Conservation (phyloP, 92 coral and sea anemone species). For the Blastomussa wellsi region DNA sequence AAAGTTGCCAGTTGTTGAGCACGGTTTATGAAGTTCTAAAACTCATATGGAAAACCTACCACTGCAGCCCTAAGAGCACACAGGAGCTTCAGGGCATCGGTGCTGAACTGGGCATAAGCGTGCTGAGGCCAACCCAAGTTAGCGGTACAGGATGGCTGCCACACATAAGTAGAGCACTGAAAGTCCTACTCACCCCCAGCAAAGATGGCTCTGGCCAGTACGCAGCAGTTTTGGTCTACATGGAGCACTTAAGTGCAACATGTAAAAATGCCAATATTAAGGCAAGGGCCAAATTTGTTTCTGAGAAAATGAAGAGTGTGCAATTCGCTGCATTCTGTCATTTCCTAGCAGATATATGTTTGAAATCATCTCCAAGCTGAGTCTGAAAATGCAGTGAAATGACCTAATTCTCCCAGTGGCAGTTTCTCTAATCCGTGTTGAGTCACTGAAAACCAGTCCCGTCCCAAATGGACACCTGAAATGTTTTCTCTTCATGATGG, state of each 20-base stretch:
- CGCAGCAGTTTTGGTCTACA: background rate
- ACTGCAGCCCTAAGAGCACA: constrained; percentile 40
- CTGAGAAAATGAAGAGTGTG: constrained; percentile 6
- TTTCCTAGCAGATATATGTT: constrained; percentile 12
- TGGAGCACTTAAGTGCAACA: background rate
- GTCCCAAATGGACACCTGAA: constrained; percentile 18
- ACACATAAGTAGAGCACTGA: constrained; percentile 31
- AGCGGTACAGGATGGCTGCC: constrained; percentile 50
- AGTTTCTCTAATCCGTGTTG: constrained; percentile 24
- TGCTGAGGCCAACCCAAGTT: constrained; percentile 42
- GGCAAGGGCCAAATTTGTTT: constrained; percentile 1
- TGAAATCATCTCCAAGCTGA: background rate
- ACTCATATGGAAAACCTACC: constrained; percentile 41
- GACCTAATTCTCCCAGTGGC: constrained; percentile 51
- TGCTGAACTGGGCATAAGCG: constrained; percentile 38
- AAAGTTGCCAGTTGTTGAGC: constrained; percentile 17
- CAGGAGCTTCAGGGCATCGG: constrained; percentile 35
- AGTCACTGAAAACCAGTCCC: constrained; percentile 8
- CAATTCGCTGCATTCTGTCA: constrained; percentile 7
- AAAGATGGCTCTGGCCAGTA: background rate
- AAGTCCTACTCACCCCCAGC: constrained; percentile 18
- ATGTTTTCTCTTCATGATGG: background rate
- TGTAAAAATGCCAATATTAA: constrained; percentile 14
- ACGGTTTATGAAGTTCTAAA: constrained; percentile 27
- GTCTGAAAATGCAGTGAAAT: constrained; percentile 40